A percentile compares a stretch with the other conserved stretches of the same genome.
Conservation (phyloP, 2,797 vertebrate species). For the Anguilla obscura region DNA sequence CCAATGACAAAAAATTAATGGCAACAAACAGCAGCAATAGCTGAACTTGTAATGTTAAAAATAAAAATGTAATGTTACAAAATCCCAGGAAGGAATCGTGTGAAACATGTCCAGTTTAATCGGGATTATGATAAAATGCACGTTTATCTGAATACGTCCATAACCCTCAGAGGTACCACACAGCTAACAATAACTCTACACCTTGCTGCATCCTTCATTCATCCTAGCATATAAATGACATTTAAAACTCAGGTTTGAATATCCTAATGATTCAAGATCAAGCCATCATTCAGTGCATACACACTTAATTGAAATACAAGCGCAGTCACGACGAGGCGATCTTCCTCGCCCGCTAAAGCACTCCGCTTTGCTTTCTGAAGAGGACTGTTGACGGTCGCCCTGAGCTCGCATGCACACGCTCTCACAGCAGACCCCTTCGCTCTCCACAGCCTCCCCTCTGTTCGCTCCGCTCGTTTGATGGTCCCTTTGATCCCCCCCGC, state of each 20-base stretch:
- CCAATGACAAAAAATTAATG: background rate
- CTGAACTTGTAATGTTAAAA: too few relatives aligned
- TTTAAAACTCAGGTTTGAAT: background rate
- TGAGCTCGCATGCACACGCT: background rate
- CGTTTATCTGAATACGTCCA: background rate
- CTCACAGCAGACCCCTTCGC: background rate
- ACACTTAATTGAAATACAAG: background rate
- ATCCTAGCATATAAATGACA: background rate
- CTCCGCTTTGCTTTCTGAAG: background rate
- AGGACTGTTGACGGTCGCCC: background rate
- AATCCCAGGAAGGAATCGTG: background rate
- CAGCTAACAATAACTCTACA: too few relatives aligned
- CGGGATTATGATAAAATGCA: background rate
- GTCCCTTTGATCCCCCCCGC: background rate
- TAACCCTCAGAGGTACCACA: background rate
- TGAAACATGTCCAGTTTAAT: background rate
- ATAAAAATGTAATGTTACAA: background rate
- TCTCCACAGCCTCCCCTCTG: conserved; percentile 4
- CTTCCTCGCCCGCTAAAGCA: background rate
- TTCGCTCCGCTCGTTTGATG: background rate
- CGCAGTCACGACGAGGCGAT: background rate
- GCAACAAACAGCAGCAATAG: background rate
- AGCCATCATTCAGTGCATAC: background rate
- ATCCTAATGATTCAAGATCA: background rate
- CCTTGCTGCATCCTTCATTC: too few relatives aligned